phyloP scores from a whole-genome alignment of 1,140 invertebrate genomes.

The Maniola jurtina region DNA sequence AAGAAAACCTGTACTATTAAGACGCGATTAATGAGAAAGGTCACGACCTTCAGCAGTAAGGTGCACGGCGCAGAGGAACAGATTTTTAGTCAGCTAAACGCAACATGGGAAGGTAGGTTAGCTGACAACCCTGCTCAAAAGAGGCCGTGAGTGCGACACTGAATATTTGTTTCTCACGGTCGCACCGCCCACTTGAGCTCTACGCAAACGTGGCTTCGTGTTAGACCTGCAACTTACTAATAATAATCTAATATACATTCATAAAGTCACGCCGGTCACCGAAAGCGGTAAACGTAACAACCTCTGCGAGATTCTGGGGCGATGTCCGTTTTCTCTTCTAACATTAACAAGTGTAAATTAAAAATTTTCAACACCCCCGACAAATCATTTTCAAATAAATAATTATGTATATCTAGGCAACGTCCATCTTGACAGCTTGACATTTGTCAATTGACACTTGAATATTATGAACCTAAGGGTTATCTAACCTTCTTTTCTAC shows the following conservation, averaged over 20 bases:
- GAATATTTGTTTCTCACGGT: slow-evolving; percentile 73
- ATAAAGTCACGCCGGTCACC: slow-evolving; percentile 28
- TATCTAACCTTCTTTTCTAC: too few relatives aligned
- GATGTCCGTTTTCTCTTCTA: neutral
- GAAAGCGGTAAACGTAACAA: neutral
- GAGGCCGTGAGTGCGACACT: slow-evolving; percentile 59
- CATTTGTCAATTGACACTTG: too few relatives aligned
- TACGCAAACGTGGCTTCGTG: slow-evolving; percentile 44
- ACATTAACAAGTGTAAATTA: too few relatives aligned
- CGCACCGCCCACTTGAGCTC: slow-evolving; percentile 59
- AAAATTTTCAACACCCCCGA: too few relatives aligned
- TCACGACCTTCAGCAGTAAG: too few relatives aligned
- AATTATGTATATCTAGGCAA: too few relatives aligned
- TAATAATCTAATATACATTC: slow-evolving; percentile 37
- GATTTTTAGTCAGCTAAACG: neutral
- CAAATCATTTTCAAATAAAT: too few relatives aligned
- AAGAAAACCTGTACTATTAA: too few relatives aligned
- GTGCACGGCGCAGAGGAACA: too few relatives aligned
- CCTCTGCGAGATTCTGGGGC: neutral
- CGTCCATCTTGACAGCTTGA: too few relatives aligned
- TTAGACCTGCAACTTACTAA: slow-evolving; percentile 44
- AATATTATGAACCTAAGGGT: too few relatives aligned
- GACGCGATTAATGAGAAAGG: too few relatives aligned
- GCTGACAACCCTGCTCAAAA: slow-evolving; percentile 24
- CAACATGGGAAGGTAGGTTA: neutral